These are phyloP conservation scores for Sinelater perroti DNA, from an alignment of 2,888 invertebrate species.

Conservation along the genomic window DNA sequence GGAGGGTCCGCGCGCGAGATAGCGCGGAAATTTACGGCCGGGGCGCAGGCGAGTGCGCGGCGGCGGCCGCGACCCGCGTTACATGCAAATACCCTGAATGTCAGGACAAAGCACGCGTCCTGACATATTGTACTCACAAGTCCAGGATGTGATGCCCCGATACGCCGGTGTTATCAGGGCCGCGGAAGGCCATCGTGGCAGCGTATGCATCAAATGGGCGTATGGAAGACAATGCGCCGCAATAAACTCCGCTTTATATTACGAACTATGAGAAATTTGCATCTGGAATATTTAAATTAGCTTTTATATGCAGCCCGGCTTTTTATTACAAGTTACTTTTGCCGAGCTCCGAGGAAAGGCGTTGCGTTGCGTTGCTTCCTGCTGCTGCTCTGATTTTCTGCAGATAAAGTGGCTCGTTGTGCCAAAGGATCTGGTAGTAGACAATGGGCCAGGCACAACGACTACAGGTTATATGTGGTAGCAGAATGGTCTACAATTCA, in stretches of 20 bases:
- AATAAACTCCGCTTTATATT: conserved; percentile 21
- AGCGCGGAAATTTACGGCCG: conserved; percentile 1
- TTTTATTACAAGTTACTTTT: conserved; percentile 16
- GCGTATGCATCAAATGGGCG: conserved; percentile 21
- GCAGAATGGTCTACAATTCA: no score
- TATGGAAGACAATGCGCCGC: conserved; percentile 21
- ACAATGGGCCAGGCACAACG: no score
- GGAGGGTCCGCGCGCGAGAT: conserved; percentile 2
- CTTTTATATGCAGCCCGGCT: conserved; percentile 17
- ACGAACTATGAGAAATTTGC: conserved; percentile 19
- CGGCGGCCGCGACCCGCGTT: conserved; percentile 15
- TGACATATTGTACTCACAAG: conserved; percentile 23
- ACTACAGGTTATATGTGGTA: no score
- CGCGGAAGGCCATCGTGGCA: conserved; percentile 22
- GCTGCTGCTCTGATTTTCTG: neutral
- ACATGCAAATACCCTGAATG: conserved; percentile 25
- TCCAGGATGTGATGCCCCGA: conserved; percentile 19
- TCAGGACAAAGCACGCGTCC: conserved; percentile 22
- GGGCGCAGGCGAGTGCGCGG: conserved; percentile 17
- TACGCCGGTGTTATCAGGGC: conserved; percentile 11
- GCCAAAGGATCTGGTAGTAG: no score
- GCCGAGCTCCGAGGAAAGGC: neutral
- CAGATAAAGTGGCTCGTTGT: neutral
- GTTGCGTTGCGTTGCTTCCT: neutral
- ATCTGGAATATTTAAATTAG: conserved; percentile 20